These are phyloP conservation scores for Heliothis subflexa DNA, from an alignment of 1,140 invertebrate species.

Conservation along the genomic window DNA sequence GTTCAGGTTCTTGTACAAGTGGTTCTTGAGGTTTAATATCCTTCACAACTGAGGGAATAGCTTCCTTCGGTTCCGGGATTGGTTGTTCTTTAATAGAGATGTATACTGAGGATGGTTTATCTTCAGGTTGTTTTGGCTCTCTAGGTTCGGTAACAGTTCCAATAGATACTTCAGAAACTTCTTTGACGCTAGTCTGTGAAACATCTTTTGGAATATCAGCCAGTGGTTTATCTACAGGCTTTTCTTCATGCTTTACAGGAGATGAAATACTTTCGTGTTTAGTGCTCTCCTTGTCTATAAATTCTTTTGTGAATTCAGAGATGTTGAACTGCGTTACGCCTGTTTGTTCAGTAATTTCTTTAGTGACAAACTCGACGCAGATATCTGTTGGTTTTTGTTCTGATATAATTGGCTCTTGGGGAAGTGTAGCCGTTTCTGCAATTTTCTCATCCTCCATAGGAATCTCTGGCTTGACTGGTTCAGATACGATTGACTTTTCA, in stretches of 20 bases:
- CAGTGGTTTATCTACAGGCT: background rate
- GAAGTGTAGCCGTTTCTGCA: background rate
- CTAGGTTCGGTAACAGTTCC: slow-evolving; percentile 2
- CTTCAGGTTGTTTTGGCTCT: background rate
- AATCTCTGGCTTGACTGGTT: background rate
- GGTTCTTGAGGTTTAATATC: slow-evolving; percentile 9
- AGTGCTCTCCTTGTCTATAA: slow-evolving; percentile 16
- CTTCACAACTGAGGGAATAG: background rate
- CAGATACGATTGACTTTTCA: background rate
- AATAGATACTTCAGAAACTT: background rate
- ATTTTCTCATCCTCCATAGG: slow-evolving; percentile 4
- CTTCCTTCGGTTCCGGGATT: background rate
- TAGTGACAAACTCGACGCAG: slow-evolving; percentile 2
- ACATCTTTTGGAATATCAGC: background rate
- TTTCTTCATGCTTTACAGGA: background rate
- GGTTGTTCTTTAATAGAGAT: slow-evolving; percentile 20
- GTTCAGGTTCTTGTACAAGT: background rate
- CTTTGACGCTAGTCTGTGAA: background rate
- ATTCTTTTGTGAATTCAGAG: slow-evolving; percentile 6
- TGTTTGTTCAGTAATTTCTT: slow-evolving; percentile 9
- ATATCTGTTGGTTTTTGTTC: slow-evolving; percentile 17
- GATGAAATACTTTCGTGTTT: background rate
- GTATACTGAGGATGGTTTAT: background rate
- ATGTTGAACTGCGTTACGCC: slow-evolving; percentile 9
- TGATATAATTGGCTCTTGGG: background rate